These are phyloP conservation scores for Artemisiospiza belli DNA, from an alignment of 2,113 vertebrate species.

Conservation along the genomic window DNA sequence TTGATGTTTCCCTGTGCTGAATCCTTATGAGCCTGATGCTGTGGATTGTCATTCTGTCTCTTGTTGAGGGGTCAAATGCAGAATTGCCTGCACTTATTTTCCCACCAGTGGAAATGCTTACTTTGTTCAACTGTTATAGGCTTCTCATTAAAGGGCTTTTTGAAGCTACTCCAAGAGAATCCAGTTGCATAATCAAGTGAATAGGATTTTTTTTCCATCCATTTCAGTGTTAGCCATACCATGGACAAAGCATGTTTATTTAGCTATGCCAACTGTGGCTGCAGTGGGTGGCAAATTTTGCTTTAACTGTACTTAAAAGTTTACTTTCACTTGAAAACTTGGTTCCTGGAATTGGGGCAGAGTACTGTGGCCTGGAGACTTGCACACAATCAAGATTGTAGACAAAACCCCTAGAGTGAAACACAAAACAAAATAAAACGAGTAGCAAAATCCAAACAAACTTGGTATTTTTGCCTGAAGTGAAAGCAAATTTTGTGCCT, in stretches of 20 bases:
- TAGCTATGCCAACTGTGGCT: neutral
- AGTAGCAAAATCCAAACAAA: neutral
- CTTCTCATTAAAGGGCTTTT: conserved; percentile 32
- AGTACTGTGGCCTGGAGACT: neutral
- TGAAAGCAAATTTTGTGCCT: neutral
- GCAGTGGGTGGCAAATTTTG: conserved; percentile 31
- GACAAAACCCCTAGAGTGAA: neutral
- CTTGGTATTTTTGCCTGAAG: neutral
- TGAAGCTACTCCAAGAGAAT: conserved; percentile 36
- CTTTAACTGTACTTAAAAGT: neutral
- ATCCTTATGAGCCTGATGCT: conserved; percentile 41
- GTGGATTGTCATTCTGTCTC: conserved; percentile 7
- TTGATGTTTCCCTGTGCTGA: neutral
- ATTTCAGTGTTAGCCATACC: conserved; percentile 36
- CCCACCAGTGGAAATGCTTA: conserved; percentile 54
- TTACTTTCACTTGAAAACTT: conserved; percentile 25
- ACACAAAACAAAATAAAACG: neutral
- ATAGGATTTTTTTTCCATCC: conserved; percentile 16
- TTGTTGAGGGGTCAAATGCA: neutral
- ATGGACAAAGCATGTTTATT: conserved; percentile 49
- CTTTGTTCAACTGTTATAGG: conserved; percentile 33
- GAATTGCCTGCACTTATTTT: neutral
- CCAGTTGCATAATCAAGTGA: conserved; percentile 59
- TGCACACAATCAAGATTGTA: neutral
- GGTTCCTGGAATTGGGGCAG: neutral